These are phyloP conservation scores for Adrianichthys oophorus DNA, from an alignment of 2,797 vertebrate genomes.

Conservation along the genomic window DNA sequence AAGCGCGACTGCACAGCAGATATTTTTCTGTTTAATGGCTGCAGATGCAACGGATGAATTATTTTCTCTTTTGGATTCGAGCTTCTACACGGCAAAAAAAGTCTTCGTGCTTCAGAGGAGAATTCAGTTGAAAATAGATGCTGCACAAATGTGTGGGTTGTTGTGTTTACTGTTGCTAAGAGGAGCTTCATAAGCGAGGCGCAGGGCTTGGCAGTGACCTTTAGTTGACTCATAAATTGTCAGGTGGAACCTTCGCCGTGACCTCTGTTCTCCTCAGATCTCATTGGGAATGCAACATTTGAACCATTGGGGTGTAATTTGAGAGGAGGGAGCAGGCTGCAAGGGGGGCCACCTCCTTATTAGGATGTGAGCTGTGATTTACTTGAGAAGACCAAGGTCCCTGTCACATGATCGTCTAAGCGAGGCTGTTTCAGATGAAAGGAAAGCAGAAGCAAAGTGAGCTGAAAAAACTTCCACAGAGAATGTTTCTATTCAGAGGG, in stretches of 20 bases:
- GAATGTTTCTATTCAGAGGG: conserved; percentile 29
- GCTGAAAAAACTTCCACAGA: neutral
- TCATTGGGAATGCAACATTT: conserved; percentile 58
- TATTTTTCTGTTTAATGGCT: conserved; percentile 60
- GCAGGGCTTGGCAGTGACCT: conserved; percentile 58
- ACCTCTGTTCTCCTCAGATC: conserved; percentile 44
- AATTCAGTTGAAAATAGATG: conserved; percentile 45
- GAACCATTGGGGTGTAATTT: conserved; percentile 75
- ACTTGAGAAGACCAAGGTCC: conserved; percentile 64
- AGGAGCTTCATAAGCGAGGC: conserved; percentile 40
- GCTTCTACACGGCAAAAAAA: conserved; percentile 33
- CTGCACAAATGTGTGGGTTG: conserved; percentile 40
- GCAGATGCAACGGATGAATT: conserved; percentile 59
- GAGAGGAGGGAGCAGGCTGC: conserved; percentile 53
- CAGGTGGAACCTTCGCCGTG: conserved; percentile 62
- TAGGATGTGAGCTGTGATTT: conserved; percentile 49
- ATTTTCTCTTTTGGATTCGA: conserved; percentile 56
- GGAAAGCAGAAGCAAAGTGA: conserved; percentile 17
- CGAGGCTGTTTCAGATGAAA: conserved; percentile 46
- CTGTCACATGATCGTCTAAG: conserved; percentile 34
- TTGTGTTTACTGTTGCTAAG: conserved; percentile 62
- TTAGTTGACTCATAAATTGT: conserved; percentile 61
- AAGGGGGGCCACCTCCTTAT: conserved; percentile 16
- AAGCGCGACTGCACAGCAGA: conserved; percentile 56
- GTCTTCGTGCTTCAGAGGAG: conserved; percentile 31